A percentile compares a stretch with the other conserved stretches of the same genome.
These are phyloP conservation scores for Sminthopsis crassicaudata DNA, from an alignment of 2,113 vertebrate species.

Conservation along the genomic window DNA sequence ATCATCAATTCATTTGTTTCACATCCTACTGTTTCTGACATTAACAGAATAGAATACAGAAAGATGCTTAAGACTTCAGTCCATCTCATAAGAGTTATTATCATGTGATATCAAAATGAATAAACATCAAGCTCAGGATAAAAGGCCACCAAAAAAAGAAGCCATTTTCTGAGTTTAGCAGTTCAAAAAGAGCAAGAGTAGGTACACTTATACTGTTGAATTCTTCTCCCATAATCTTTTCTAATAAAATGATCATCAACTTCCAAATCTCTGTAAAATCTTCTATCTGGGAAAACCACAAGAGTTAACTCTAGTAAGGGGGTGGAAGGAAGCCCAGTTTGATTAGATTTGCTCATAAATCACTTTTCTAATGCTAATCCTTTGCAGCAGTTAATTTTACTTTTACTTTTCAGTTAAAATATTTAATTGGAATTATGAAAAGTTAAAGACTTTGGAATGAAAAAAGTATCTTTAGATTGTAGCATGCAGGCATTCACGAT, in stretches of 20 bases:
- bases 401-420: slow-evolving; percentile 55
- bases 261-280: slow-evolving; percentile 22
- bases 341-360: slow-evolving; percentile 27
- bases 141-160: not conserved
- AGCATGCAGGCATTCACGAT: not conserved
- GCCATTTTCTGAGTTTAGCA: slow-evolving; percentile 37
- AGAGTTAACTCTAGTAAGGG: slow-evolving; percentile 25
- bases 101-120: slow-evolving; percentile 42
- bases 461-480: slow-evolving; percentile 21
- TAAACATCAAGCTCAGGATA: slow-evolving; percentile 33
- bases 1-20: slow-evolving; percentile 79
- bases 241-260: not conserved
- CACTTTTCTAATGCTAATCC: slow-evolving; percentile 34
- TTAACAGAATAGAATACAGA: slow-evolving; percentile 78
- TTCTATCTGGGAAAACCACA: slow-evolving; percentile 38
- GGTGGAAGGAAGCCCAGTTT: slow-evolving; percentile 31
- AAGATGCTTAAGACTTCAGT: slow-evolving; percentile 14
- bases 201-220: not conserved
- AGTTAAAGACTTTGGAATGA: slow-evolving; percentile 31
- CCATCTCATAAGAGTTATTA: slow-evolving; percentile 49
- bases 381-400: slow-evolving; percentile 1
- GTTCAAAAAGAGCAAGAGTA: not conserved
- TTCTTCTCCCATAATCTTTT: slow-evolving; percentile 44
- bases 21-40: slow-evolving; percentile 79
- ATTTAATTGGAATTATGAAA: slow-evolving; percentile 34